Evolutionary conservation across 2,888 invertebrate species (phyloP).

Genomic region (Achlya flavicornis): DNA sequence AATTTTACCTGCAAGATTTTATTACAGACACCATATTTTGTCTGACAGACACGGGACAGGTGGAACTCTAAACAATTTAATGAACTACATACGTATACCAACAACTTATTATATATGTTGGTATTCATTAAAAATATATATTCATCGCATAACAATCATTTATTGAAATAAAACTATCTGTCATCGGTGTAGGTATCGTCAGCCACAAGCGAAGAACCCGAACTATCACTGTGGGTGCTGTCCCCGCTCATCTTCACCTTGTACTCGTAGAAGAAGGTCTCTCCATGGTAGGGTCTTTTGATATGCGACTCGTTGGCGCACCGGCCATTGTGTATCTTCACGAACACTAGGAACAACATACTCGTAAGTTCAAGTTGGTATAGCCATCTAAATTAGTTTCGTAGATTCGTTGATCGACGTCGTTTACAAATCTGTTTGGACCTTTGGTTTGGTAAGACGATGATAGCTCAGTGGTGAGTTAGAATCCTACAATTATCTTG

Average conservation of each 20-base stretch:
- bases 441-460: too few species aligned
- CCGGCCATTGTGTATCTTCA: conserved; percentile 50
- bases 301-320: conserved; percentile 48
- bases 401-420: too few species aligned
- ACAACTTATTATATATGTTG: neutral
- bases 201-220: neutral
- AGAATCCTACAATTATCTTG: too few species aligned
- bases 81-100: too few species aligned
- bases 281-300: conserved; percentile 37
- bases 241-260: conserved; percentile 43
- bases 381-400: too few species aligned
- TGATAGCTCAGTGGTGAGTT: too few species aligned
- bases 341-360: conserved; percentile 44
- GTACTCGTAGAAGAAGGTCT: conserved; percentile 76
- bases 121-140: neutral
- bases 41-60: too few species aligned
- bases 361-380: neutral
- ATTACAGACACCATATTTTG: too few species aligned
- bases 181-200: neutral
- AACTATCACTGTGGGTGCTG: conserved; percentile 13
- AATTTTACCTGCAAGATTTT: too few species aligned
- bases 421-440: too few species aligned
- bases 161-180: neutral
- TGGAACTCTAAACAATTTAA: too few species aligned
- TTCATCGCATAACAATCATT: neutral